Conservation (phyloP, 2,797 vertebrate species). For the Poliocrania exsul region DNA sequence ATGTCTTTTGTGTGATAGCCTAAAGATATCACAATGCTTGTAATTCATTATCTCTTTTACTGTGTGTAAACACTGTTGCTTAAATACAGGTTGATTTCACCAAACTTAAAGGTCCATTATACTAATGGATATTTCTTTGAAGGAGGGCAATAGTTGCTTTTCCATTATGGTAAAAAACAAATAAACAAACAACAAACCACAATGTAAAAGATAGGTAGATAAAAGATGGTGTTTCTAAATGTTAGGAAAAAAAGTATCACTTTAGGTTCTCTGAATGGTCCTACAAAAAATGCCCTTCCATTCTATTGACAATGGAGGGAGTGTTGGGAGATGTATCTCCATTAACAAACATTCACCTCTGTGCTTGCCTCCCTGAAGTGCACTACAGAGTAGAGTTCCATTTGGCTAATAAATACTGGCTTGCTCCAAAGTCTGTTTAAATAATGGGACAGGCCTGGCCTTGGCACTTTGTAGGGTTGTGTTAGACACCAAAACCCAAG, state of each 20-base stretch:
- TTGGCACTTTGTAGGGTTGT: background rate
- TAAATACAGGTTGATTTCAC: slow-evolving; percentile 23
- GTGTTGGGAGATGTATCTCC: slow-evolving; percentile 32
- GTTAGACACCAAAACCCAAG: background rate
- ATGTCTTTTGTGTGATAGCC: background rate
- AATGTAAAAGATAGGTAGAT: background rate
- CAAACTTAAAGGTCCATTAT: background rate
- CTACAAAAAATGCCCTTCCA: slow-evolving; percentile 17
- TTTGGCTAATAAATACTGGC: background rate
- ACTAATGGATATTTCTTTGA: background rate
- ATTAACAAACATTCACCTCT: background rate
- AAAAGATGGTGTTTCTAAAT: background rate
- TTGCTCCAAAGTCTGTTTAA: background rate
- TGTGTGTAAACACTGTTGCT: background rate
- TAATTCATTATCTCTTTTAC: slow-evolving; percentile 26
- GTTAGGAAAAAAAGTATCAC: background rate
- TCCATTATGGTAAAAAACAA: background rate
- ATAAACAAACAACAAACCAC: too few relatives aligned
- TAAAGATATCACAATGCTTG: background rate
- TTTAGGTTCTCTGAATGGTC: background rate
- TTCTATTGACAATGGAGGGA: background rate
- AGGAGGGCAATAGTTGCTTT: slow-evolving; percentile 4
- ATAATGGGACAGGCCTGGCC: background rate
- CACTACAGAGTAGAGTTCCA: background rate
- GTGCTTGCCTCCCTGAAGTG: background rate